Evolutionary conservation across 2,113 vertebrate genomes (phyloP).

Genomic region (Odontophorus gujanensis): DNA sequence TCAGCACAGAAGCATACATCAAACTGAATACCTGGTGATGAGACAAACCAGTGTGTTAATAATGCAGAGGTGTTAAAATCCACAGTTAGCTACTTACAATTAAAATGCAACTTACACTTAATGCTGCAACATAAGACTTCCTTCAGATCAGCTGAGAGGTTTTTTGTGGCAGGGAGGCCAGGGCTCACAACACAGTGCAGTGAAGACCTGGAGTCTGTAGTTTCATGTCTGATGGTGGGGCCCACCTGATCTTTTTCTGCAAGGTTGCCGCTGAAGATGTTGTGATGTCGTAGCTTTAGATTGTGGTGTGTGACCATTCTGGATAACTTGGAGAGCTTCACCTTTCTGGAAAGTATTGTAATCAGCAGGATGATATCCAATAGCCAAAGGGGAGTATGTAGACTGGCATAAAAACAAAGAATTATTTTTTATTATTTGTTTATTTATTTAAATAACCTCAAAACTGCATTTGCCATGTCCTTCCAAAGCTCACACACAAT

Average conservation of each 20-base stretch:
- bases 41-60: not conserved
- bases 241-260: not conserved
- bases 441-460: not conserved
- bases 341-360: not conserved
- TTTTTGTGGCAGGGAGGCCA: not conserved
- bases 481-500: not conserved
- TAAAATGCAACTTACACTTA: not conserved
- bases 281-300: rapidly evolving
- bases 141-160: not conserved
- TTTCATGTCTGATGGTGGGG: not conserved
- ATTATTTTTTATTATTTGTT: not conserved
- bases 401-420: not conserved
- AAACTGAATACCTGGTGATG: not conserved
- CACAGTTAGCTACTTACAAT: not conserved
- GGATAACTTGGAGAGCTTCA: not conserved
- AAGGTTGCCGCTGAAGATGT: not conserved
- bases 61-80: not conserved
- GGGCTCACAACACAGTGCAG: not conserved
- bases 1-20: not conserved
- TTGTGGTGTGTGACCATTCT: not conserved
- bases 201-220: not conserved
- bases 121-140: not conserved
- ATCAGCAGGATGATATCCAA: not conserved
- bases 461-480: not conserved
- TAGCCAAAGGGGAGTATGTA: not conserved